Evolutionary conservation across 1,140 invertebrate species (phyloP), one percentile per base, ranked within the genome.

Genomic region (Spodoptera frugiperda): DNA sequence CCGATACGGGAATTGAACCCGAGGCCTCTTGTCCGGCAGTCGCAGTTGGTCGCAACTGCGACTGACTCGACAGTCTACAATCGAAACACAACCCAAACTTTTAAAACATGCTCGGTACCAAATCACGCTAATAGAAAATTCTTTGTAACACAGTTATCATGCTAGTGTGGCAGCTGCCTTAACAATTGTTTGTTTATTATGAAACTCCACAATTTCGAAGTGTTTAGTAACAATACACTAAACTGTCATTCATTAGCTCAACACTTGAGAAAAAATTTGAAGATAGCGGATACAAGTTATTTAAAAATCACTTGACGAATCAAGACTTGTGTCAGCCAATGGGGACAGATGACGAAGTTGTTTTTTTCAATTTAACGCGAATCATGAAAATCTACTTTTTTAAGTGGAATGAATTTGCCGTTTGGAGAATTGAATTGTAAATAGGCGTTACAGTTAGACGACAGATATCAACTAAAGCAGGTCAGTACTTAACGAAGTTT

Each of bases 81-180:
- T 33, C 49, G 21, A 21, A 53, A 25, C n/a, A 2, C 12, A 10
- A 25, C 15, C 19, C 21, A 55, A n/a, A 19, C n/a, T 57, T 55
- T 57, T 72, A 44, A 72, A 72, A 72, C 53, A 71, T 57, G 17
- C 14, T 17, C 14, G 25, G 10, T 15, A 11, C 11, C 77, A 73
- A 75, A 25, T 55, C 33, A 33, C 39, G 72, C 73, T 80, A 80
- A 80, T 63, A 44, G 33, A 10, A 15, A 67, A 5, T 48, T 61
- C 74, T 55, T 55, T 67, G 59, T 76, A 17, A 55, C 4, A 39
- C 30, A 76, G 25, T 76, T 76, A 76, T 55, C 61, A 67, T 17
- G 49, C 67, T n/a, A 44, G 61, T 65, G 59, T 53, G 49, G 54
- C 49, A 59, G 48, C 44, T 55, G 51, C 15, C 15, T 33, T 21